Conservation (phyloP, 2,888 invertebrate species). For the Nomada lathburiana region DNA sequence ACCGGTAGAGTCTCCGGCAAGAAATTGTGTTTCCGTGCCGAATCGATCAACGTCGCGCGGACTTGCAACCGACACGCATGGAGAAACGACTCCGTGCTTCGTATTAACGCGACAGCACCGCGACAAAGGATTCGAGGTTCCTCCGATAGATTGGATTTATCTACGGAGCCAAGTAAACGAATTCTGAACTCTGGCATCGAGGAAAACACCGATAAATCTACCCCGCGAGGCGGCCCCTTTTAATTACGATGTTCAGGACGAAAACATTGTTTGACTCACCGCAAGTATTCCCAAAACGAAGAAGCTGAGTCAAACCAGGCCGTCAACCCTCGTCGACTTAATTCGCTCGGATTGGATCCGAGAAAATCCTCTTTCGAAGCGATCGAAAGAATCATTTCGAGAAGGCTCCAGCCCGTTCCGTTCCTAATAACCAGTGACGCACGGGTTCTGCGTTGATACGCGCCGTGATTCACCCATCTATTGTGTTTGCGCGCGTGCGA, state of each 20-base stretch:
- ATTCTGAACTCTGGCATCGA: background rate
- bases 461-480: constrained; percentile 61
- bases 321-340: constrained; percentile 48
- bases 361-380: constrained; percentile 41
- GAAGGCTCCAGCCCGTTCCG: constrained; percentile 34
- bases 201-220: constrained; percentile 35
- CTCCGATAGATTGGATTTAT: background rate
- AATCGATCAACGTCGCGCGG: too few species aligned
- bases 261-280: constrained; percentile 52
- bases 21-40: too few species aligned
- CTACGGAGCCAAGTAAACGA: background rate
- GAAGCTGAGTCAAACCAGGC: constrained; percentile 36
- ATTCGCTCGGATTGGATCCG: constrained; percentile 63
- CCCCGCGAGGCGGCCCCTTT: constrained; percentile 30
- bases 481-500: constrained; percentile 22
- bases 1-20: too few species aligned
- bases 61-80: too few species aligned
- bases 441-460: constrained; percentile 42
- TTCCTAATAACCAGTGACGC: constrained; percentile 65
- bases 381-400: constrained; percentile 54
- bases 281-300: constrained; percentile 19
- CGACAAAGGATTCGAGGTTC: background rate
- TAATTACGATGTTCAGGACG: constrained; percentile 53
- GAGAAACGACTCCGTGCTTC: too few species aligned
- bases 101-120: background rate